Evolutionary conservation across 2,797 vertebrate genomes (phyloP), one percentile per base, ranked within the genome.

Genomic region (Balearica regulorum): DNA sequence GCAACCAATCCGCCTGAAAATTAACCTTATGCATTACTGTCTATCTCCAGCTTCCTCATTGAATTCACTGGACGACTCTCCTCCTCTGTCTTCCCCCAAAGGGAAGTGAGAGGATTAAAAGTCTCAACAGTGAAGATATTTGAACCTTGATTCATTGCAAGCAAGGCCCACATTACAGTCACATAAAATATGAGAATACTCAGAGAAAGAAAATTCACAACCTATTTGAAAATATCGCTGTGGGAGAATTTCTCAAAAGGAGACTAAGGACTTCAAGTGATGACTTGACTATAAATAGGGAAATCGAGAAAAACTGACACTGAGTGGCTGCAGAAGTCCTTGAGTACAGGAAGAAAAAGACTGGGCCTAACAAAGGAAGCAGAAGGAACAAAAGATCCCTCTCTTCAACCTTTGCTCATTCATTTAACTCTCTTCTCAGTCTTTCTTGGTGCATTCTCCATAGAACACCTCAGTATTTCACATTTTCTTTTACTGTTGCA

Each of bases 1-100:
- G 64, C 84, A 86, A 91, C 33, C 60, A 77, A 68, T 58, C 64
- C 83, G 51, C 58, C 70, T 85, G 70, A 95, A 98, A 97, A 95
- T 94, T 96, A 96, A 96, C 78, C 72, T 89, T 43, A 73, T 26
- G 57, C 7, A 17, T 55, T 64, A 83, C 51, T 31, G 35, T 87
- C 58, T 89, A 53, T n/a, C 93, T 93, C 83, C 71, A 61, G 53
- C 13, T 93, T 71, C 39, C 24, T 75, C 35, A n/a, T 39, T 60
- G 65, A 72, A 25, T 62, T 69, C 71, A 24, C 65, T 35, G 71
- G 77, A 81, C 20, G 91, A 68, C 53, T 65, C 20, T 17, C 35
- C 33, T 76, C 44, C 44, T 87, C 81, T 79, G 91, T 84, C 61
- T 46, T 71, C 41, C 43, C 48, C 29, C 49, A 84, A 58, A 46